A percentile compares a stretch with the other conserved stretches of the same genome.
Evolutionary conservation across 1,140 invertebrate species (phyloP).

Genomic region (Saccostrea echinata): DNA sequence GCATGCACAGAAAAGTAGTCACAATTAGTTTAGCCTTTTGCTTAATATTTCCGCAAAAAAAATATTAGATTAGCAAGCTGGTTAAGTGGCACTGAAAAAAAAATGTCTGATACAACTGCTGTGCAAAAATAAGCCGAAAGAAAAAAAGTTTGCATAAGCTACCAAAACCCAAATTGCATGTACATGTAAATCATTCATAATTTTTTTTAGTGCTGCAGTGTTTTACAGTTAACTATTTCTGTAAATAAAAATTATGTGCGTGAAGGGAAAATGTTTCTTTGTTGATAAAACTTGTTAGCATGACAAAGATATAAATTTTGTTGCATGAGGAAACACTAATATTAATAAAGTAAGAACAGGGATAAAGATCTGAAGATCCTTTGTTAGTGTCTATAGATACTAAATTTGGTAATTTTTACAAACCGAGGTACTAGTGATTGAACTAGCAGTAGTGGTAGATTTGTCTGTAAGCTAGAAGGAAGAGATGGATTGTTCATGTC

Average conservation of each 20-base stretch:
- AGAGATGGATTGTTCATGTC: background rate
- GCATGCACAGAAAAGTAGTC: background rate
- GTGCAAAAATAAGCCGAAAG: background rate
- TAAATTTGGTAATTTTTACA: conserved; percentile 12
- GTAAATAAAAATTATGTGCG: background rate
- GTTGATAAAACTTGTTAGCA: background rate
- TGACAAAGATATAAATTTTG: background rate
- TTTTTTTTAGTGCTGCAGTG: too few species aligned
- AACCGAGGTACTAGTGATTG: conserved; percentile 25
- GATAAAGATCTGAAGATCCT: background rate
- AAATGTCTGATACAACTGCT: background rate
- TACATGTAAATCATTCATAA: too few species aligned
- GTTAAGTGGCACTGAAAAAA: background rate
- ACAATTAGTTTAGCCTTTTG: background rate
- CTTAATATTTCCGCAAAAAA: background rate
- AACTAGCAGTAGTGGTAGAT: background rate
- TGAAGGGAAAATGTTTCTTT: background rate
- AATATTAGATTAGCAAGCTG: background rate
- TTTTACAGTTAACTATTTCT: background rate
- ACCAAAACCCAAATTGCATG: background rate
- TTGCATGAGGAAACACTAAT: background rate
- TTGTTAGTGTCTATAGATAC: background rate
- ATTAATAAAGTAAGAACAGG: background rate
- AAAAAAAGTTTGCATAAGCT: background rate
- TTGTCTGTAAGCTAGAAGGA: conserved; percentile 22